These are phyloP conservation scores for Philereme transversata DNA, from an alignment of 2,888 invertebrate species.

Conservation along the genomic window DNA sequence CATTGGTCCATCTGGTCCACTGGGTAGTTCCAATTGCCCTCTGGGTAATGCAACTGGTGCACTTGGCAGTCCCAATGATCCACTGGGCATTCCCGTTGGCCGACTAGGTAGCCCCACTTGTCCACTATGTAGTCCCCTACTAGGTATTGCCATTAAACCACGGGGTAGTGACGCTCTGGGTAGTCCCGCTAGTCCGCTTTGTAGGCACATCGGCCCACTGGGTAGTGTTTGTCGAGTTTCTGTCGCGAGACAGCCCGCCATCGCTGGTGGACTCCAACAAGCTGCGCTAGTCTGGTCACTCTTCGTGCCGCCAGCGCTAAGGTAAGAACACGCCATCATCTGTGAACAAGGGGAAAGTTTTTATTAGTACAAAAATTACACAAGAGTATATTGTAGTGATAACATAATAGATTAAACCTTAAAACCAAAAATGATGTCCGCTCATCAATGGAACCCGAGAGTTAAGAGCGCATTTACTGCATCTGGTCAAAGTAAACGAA, in stretches of 20 bases:
- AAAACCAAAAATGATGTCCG: no score
- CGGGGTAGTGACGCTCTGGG: neutral
- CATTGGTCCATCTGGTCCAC: conserved; percentile 1
- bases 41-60: conserved; percentile 5
- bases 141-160: conserved; percentile 4
- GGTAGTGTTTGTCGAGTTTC: conserved; percentile 13
- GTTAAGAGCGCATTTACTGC: no score
- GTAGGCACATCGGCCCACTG: neutral
- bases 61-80: conserved; percentile 1
- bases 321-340: conserved; percentile 83
- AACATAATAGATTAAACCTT: no score
- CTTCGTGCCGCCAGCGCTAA: conserved; percentile 67
- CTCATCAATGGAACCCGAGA: no score
- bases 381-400: no score
- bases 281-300: conserved; percentile 60
- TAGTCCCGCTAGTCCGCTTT: conserved; percentile 1
- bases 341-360: conserved; percentile 53
- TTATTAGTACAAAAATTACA: neutral
- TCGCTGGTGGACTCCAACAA: conserved; percentile 70
- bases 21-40: conserved; percentile 5
- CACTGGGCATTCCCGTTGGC: conserved; percentile 8
- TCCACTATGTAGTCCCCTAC: conserved; percentile 4
- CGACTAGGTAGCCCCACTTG: conserved; percentile 3
- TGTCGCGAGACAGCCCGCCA: conserved; percentile 32
- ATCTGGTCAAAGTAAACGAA: no score